Evolutionary conservation across 1,140 invertebrate species (phyloP).

Genomic region (Eriosoma lanigerum): DNA sequence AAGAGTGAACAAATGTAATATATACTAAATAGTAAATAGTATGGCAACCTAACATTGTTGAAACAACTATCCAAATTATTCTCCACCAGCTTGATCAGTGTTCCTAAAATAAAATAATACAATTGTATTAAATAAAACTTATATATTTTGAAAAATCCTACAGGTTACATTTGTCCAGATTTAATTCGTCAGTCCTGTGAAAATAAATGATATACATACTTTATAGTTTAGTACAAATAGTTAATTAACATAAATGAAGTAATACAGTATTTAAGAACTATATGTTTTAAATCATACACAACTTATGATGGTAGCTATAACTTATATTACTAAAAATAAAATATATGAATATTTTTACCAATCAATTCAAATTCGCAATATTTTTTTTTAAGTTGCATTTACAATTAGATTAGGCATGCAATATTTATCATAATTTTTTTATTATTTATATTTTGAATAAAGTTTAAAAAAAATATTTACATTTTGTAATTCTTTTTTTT

Average conservation of each 20-base stretch:
- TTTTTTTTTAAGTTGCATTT: no score
- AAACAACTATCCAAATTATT: conserved; percentile 22
- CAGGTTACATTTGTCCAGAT: conserved; percentile 47
- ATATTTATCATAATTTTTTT: no score
- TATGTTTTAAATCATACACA: no score
- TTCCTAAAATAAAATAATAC: conserved; percentile 40
- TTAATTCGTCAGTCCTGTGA: conserved; percentile 43
- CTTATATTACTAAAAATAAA: no score
- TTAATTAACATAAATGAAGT: background rate
- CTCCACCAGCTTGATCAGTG: conserved; percentile 22
- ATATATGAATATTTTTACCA: no score
- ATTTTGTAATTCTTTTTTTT: no score
- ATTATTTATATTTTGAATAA: no score
- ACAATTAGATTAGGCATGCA: no score
- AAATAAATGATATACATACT: background rate
- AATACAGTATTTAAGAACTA: background rate
- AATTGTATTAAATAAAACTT: conserved; percentile 5
- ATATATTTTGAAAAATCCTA: conserved; percentile 8
- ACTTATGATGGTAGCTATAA: no score
- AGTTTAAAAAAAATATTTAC: no score
- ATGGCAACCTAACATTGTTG: conserved; percentile 32
- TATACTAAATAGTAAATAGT: background rate
- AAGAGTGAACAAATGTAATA: background rate
- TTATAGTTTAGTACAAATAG: background rate
- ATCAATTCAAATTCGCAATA: no score